These are phyloP conservation scores for Drosophila jambulina DNA, from an alignment of 1,140 invertebrate genomes.

Conservation along the genomic window DNA sequence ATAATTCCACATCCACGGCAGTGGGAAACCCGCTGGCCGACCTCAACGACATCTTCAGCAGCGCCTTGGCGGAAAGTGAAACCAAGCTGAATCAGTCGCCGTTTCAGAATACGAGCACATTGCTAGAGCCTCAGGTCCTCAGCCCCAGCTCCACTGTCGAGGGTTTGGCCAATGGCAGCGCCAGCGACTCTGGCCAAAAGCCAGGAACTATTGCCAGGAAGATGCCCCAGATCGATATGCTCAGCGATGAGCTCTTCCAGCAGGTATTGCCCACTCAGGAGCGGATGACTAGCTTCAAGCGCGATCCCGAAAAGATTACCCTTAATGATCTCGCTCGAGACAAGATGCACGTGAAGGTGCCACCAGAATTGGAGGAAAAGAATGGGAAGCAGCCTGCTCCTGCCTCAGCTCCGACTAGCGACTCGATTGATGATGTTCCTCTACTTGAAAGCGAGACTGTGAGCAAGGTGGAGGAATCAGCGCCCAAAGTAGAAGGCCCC, in stretches of 20 bases:
- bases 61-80: constrained; percentile 59
- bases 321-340: constrained; percentile 87
- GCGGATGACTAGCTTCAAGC: constrained; percentile 71
- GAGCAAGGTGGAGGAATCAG: not conserved
- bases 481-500: not conserved
- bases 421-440: constrained; percentile 55
- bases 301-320: constrained; percentile 88
- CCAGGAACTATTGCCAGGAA: constrained; percentile 31
- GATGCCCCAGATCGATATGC: constrained; percentile 75
- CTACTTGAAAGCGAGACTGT: constrained; percentile 35
- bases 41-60: constrained; percentile 72
- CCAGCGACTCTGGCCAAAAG: not conserved
- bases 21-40: constrained; percentile 43
- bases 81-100: constrained; percentile 10
- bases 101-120: constrained; percentile 25
- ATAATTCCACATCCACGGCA: not conserved
- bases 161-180: constrained; percentile 38
- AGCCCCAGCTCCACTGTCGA: constrained; percentile 2
- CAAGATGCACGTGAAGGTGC: constrained; percentile 42
- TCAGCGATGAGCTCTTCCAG: constrained; percentile 79
- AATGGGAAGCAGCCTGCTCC: not conserved
- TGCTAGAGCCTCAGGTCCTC: constrained; percentile 65
- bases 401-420: not conserved
- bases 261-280: constrained; percentile 59
- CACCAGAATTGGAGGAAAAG: constrained; percentile 1